Evolutionary conservation across 2,888 invertebrate species (phyloP).

Genomic region (Dasypolia templi): DNA sequence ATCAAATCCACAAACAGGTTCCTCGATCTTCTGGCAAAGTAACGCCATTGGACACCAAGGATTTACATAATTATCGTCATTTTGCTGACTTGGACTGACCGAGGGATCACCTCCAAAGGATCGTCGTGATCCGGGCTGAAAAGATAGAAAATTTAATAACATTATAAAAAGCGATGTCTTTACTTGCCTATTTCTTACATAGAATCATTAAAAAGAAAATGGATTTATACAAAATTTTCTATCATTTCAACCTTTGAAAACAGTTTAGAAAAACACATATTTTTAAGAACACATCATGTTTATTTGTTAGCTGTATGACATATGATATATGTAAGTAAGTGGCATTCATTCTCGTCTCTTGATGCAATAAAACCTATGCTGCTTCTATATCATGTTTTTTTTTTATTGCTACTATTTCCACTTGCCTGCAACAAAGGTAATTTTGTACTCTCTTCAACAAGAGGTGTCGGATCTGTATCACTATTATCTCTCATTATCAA

Average conservation of each 20-base stretch:
- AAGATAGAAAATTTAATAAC: constrained; percentile 65
- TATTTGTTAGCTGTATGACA: constrained; percentile 33
- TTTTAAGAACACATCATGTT: constrained; percentile 32
- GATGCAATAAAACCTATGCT: background rate
- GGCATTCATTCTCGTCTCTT: constrained; percentile 29
- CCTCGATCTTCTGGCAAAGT: constrained; percentile 71
- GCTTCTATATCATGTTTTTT: background rate
- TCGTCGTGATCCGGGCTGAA: constrained; percentile 73
- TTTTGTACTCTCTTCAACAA: constrained; percentile 68
- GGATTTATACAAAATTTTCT: constrained; percentile 47
- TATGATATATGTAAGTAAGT: constrained; percentile 20
- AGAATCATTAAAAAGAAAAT: background rate
- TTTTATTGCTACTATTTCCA: constrained; percentile 23
- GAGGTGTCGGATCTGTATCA: constrained; percentile 72
- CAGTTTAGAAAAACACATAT: constrained; percentile 38
- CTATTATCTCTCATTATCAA: constrained; percentile 70
- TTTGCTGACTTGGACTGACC: constrained; percentile 43
- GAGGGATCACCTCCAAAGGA: constrained; percentile 61
- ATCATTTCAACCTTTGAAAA: constrained; percentile 59
- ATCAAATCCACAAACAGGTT: constrained; percentile 80
- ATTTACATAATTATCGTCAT: constrained; percentile 59
- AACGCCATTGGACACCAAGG: constrained; percentile 80
- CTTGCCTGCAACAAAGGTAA: constrained; percentile 60
- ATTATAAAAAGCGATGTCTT: background rate
- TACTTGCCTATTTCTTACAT: background rate